Percentiles rank a stretch among this genome's conserved stretches.
These are phyloP conservation scores for Vidua macroura DNA, from an alignment of 2,113 vertebrate genomes.

Conservation along the genomic window DNA sequence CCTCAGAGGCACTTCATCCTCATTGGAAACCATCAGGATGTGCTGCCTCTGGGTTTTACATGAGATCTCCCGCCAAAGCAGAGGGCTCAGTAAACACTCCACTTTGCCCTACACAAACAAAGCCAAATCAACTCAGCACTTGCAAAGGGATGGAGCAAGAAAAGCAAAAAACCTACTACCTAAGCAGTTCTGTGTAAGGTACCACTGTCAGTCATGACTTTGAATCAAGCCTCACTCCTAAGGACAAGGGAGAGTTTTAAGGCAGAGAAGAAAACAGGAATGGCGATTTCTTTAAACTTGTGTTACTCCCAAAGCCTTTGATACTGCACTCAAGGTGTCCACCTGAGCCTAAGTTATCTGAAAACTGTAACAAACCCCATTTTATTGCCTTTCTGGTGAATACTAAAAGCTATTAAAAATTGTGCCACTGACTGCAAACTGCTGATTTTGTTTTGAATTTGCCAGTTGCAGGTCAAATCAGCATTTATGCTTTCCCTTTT, in stretches of 20 bases:
- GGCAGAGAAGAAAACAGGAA: not conserved
- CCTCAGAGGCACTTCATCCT: not conserved
- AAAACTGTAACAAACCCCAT: not conserved
- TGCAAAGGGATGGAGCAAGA: not conserved
- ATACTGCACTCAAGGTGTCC: not conserved
- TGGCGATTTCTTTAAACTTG: not conserved
- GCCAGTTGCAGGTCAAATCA: not conserved
- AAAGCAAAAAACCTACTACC: not conserved
- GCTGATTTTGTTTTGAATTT: not conserved
- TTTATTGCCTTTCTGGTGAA: not conserved
- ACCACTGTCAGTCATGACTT: not conserved
- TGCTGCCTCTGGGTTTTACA: not conserved
- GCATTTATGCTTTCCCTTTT: not conserved
- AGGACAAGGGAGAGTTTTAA: not conserved
- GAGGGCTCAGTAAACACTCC: not conserved
- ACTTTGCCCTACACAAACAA: not conserved
- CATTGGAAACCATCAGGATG: not conserved
- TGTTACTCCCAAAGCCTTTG: not conserved
- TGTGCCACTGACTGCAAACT: not conserved
- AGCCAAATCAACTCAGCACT: not conserved
- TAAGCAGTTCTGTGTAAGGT: not conserved
- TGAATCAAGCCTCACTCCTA: not conserved
- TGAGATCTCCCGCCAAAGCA: not conserved
- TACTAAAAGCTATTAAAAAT: not conserved
- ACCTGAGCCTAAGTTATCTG: not conserved